Percentiles rank a stretch among this genome's conserved stretches.
phyloP scores from a whole-genome alignment of 1,140 invertebrate species.

The Theocolax elegans region DNA sequence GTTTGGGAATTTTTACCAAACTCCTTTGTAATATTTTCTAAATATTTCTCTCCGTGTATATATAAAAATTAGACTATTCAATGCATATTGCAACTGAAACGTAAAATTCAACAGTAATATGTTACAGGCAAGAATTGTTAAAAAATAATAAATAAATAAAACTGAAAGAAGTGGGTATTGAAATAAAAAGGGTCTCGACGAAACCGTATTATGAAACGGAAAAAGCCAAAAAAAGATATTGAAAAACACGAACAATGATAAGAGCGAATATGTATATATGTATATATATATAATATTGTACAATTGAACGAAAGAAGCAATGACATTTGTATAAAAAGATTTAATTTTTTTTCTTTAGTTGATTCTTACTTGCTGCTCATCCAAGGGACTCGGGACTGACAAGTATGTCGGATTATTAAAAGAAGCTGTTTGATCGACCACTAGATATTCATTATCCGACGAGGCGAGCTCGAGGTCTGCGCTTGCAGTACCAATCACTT shows the following conservation, averaged over 20 bases:
- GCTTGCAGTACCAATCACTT: conserved; percentile 33
- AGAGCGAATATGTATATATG: not conserved
- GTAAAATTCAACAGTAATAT: no score
- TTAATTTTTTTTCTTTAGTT: conserved; percentile 7
- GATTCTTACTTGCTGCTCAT: conserved; percentile 25
- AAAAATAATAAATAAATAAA: no score
- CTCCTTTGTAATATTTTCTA: no score
- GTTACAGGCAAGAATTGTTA: no score
- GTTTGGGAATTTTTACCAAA: no score
- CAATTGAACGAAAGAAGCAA: conserved; percentile 3
- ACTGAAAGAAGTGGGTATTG: no score
- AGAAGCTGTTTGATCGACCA: conserved; percentile 13
- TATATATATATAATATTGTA: not conserved
- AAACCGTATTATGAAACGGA: not conserved
- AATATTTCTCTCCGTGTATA: no score
- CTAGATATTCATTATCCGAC: conserved; percentile 37
- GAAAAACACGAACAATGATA: no score
- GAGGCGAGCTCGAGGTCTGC: conserved; percentile 44
- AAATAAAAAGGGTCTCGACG: no score
- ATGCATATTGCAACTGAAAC: no score
- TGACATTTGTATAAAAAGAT: not conserved
- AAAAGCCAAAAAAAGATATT: not conserved
- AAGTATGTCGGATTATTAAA: not conserved
- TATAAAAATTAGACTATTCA: no score
- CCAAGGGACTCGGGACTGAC: conserved; percentile 5